A percentile compares a stretch with the other conserved stretches of the same genome.
Conservation (phyloP, 2,113 vertebrate species). For the Cygnus atratus region DNA sequence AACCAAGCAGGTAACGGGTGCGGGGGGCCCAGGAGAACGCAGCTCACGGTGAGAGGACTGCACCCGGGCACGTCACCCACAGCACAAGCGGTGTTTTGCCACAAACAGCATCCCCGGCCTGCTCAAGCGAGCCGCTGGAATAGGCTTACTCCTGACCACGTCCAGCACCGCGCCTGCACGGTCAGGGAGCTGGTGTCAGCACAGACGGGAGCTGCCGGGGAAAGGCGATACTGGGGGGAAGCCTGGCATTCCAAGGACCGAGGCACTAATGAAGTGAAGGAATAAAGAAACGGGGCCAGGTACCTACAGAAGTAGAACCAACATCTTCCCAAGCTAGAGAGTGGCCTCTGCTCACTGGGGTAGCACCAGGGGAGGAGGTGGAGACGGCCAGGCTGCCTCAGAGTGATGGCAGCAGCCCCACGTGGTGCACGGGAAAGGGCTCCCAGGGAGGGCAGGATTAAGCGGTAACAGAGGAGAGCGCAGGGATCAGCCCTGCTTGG, state of each 20-base stretch:
- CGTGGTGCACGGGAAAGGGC: neutral
- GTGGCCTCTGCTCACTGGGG: neutral
- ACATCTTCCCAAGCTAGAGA: neutral
- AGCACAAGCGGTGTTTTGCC: neutral
- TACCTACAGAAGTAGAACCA: neutral
- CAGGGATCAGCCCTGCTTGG: too few species aligned
- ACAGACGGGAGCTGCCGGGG: neutral
- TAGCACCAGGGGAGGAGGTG: neutral
- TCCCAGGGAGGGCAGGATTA: neutral
- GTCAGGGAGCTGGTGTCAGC: neutral
- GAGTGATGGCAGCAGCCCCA: neutral
- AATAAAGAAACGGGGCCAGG: neutral
- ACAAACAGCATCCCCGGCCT: neutral
- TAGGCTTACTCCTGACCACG: neutral
- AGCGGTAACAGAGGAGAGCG: neutral
- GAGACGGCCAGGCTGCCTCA: neutral
- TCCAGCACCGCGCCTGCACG: neutral
- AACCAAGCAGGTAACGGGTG: neutral
- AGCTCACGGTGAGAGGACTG: neutral
- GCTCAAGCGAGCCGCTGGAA: neutral
- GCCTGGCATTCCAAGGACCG: neutral
- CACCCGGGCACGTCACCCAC: neutral
- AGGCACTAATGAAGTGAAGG: neutral
- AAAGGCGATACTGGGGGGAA: neutral
- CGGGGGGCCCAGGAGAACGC: neutral